Conservation (phyloP, 2,888 invertebrate genomes). For the Folsomia manolachei region DNA sequence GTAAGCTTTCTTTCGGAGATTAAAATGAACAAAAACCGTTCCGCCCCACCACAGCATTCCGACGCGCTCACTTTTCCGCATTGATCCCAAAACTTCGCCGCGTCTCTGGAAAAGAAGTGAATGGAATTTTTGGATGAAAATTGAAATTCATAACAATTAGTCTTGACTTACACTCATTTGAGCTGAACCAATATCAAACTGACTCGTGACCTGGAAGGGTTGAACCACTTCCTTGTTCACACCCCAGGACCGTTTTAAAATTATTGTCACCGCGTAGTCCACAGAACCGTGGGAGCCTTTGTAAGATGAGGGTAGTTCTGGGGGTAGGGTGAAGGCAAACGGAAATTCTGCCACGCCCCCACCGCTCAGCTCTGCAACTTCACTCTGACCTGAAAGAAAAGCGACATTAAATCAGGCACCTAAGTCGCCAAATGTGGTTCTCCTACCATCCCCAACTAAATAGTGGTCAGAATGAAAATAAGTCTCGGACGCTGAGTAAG, state of each 20-base stretch:
- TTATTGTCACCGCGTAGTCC: slow-evolving; percentile 30
- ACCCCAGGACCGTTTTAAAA: slow-evolving; percentile 31
- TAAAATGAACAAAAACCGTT: slow-evolving; percentile 28
- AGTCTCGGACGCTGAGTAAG: slow-evolving; percentile 16
- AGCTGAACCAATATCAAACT: slow-evolving; percentile 21
- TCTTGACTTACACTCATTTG: background rate
- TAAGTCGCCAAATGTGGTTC: background rate
- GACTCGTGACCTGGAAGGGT: slow-evolving; percentile 28
- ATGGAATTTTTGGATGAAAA: background rate
- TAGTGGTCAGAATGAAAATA: slow-evolving; percentile 33
- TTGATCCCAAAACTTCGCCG: background rate
- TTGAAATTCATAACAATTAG: background rate
- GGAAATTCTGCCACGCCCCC: slow-evolving; percentile 31
- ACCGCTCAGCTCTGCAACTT: background rate
- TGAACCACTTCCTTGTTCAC: slow-evolving; percentile 25
- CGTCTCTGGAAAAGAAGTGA: background rate
- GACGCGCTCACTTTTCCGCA: slow-evolving; percentile 19
- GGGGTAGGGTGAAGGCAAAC: slow-evolving; percentile 28
- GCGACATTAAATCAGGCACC: background rate
- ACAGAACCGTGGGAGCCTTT: slow-evolving; percentile 36
- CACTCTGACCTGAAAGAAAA: background rate
- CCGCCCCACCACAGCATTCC: slow-evolving; percentile 37
- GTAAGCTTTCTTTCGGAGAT: slow-evolving; percentile 22
- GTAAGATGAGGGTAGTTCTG: slow-evolving; percentile 30
- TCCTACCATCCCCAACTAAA: slow-evolving; percentile 31